Evolutionary conservation across 2,113 vertebrate genomes (phyloP), one percentile per base, ranked within the genome.

Genomic region (Carollia perspicillata): DNA sequence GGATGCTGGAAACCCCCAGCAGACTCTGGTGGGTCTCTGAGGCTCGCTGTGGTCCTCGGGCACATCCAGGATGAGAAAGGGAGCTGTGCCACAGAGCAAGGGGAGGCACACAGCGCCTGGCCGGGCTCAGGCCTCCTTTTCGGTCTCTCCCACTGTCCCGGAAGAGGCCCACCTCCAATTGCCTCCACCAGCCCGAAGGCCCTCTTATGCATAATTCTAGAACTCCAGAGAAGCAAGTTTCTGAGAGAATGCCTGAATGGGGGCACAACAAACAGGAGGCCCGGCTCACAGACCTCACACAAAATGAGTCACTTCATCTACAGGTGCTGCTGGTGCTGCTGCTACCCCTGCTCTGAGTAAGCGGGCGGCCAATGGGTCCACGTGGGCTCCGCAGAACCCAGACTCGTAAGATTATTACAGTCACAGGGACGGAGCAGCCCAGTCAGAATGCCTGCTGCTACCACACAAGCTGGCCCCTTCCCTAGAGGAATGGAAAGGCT

Each of bases 181-280:
- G 86, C 92, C 90, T 2, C 58, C 4, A 16, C 49, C 49, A 5
- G 3, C 58, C 26, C 23, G 18, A 98, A 95, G 95, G n/a, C 1
- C 87, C 44, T 72, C 77, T 94, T 93, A 93, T 55, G 68, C 69
- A 72, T 23, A 13, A 92, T 96, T 96, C 95, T 93, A 84, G 83
- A 94, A 97, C 94, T 42, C 16, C 22, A 44, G 51, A 85, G 84
- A 5, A 95, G 93, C 91, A 95, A 95, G 95, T 81, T 80, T 93
- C 89, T 97, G 97, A 97, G 92, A 97, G 96, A 97, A 97, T 40
- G 86, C 49, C 92, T 97, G 95, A 97, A 98, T 58, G 84, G 95
- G 90, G 28, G 6, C 37, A 60, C 26, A 91, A 91, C 63, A 95
- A 86, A 53, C 77, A 89, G 95, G 79, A 94, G 55, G 96, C 89